Conservation (phyloP, 2,888 invertebrate genomes). For the Melanotus villosus region DNA sequence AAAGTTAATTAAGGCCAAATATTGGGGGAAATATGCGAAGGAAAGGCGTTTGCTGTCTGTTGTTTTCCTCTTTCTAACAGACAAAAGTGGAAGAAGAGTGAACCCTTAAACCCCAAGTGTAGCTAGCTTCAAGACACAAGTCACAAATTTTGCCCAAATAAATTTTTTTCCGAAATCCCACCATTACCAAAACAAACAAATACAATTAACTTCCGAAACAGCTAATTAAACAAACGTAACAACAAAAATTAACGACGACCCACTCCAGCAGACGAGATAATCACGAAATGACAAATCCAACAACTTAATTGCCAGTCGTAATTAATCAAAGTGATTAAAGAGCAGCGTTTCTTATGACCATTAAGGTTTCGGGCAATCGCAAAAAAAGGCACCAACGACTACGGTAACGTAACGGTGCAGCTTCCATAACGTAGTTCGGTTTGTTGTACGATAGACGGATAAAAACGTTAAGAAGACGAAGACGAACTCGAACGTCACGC, state of each 20-base stretch:
- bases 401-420: slow-evolving; percentile 26
- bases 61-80: too few species aligned
- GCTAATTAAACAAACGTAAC: slow-evolving; percentile 34
- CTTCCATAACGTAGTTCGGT: neutral
- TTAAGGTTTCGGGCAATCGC: slow-evolving; percentile 1
- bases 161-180: too few species aligned
- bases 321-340: slow-evolving; percentile 29
- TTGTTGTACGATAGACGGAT: too few species aligned
- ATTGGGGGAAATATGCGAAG: too few species aligned
- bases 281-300: slow-evolving; percentile 30
- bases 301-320: slow-evolving; percentile 22
- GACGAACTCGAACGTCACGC: slow-evolving; percentile 50
- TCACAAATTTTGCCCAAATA: too few species aligned
- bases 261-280: slow-evolving; percentile 36
- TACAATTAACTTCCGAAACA: slow-evolving; percentile 36
- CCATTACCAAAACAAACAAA: slow-evolving; percentile 40
- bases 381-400: neutral
- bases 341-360: neutral
- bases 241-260: slow-evolving; percentile 32
- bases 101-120: too few species aligned
- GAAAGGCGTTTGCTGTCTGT: too few species aligned
- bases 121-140: too few species aligned
- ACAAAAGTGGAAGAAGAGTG: too few species aligned
- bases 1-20: too few species aligned
- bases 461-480: slow-evolving; percentile 35